Evolutionary conservation across 2,888 invertebrate species (phyloP).

Genomic region (Aromia moschata): DNA sequence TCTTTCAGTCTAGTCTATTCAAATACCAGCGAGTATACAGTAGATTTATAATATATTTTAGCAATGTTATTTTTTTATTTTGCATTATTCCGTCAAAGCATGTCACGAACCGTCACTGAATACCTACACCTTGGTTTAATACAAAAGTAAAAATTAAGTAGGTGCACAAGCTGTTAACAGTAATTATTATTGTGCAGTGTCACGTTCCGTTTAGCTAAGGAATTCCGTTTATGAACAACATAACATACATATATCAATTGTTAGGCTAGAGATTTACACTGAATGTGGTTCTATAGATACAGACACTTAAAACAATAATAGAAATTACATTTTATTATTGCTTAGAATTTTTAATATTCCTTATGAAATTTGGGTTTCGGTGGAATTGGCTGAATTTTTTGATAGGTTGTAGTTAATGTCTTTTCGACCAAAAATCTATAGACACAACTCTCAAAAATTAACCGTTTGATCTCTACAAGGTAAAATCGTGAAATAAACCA

Average conservation of each 20-base stretch:
- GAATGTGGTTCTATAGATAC: background rate
- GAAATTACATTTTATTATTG: background rate
- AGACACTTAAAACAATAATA: background rate
- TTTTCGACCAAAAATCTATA: background rate
- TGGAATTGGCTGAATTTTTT: background rate
- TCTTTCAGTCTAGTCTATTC: too few relatives aligned
- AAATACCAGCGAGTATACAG: too few relatives aligned
- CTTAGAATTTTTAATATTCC: background rate
- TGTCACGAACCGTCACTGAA: too few relatives aligned
- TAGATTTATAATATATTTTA: too few relatives aligned
- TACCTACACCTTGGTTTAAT: too few relatives aligned
- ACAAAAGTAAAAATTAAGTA: too few relatives aligned
- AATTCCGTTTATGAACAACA: background rate
- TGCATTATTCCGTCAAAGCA: too few relatives aligned
- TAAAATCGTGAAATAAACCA: background rate
- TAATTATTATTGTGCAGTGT: conserved; percentile 1
- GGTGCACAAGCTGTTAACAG: too few relatives aligned
- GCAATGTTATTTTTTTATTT: too few relatives aligned
- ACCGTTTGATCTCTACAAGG: too few relatives aligned
- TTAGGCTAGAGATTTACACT: background rate
- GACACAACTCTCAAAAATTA: too few relatives aligned
- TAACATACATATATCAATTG: background rate
- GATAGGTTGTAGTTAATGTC: background rate
- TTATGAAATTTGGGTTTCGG: background rate
- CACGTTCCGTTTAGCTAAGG: conserved; percentile 1